Evolutionary conservation across 2,797 vertebrate species (phyloP).

Genomic region (Arrhamphus sclerolepis): DNA sequence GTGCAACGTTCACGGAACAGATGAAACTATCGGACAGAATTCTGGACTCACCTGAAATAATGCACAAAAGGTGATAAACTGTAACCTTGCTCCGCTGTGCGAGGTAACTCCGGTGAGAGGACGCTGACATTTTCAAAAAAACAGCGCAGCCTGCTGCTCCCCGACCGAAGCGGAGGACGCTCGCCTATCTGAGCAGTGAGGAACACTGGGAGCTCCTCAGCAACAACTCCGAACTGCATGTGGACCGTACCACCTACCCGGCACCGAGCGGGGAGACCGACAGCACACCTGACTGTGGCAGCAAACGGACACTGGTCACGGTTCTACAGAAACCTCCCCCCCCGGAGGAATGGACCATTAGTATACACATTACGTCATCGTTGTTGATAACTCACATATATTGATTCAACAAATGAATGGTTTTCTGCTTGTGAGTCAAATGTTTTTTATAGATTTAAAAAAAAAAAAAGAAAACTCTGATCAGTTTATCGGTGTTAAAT

Average conservation of each 20-base stretch:
- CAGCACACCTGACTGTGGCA: slow-evolving; percentile 64
- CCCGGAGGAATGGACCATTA: slow-evolving; percentile 52
- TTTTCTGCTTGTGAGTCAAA: slow-evolving; percentile 15
- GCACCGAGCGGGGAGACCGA: slow-evolving; percentile 44
- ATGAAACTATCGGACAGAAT: slow-evolving; percentile 12
- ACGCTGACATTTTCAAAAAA: slow-evolving; percentile 63
- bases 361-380: slow-evolving; percentile 77
- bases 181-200: slow-evolving; percentile 52
- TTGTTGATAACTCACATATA: slow-evolving; percentile 69
- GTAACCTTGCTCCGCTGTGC: slow-evolving; percentile 40
- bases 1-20: slow-evolving; percentile 12
- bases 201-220: slow-evolving; percentile 80
- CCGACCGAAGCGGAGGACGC: slow-evolving; percentile 31
- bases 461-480: no score
- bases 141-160: slow-evolving; percentile 47
- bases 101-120: slow-evolving; percentile 62
- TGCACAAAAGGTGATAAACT: slow-evolving; percentile 62
- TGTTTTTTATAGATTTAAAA: no score
- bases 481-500: no score
- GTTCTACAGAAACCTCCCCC: slow-evolving; percentile 33
- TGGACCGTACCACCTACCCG: slow-evolving; percentile 78
- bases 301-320: slow-evolving; percentile 17
- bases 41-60: slow-evolving; percentile 75
- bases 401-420: slow-evolving; percentile 64
- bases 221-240: slow-evolving; percentile 82